These are phyloP conservation scores for Catharus fuscescens DNA, from an alignment of 2,113 vertebrate species.

Conservation along the genomic window DNA sequence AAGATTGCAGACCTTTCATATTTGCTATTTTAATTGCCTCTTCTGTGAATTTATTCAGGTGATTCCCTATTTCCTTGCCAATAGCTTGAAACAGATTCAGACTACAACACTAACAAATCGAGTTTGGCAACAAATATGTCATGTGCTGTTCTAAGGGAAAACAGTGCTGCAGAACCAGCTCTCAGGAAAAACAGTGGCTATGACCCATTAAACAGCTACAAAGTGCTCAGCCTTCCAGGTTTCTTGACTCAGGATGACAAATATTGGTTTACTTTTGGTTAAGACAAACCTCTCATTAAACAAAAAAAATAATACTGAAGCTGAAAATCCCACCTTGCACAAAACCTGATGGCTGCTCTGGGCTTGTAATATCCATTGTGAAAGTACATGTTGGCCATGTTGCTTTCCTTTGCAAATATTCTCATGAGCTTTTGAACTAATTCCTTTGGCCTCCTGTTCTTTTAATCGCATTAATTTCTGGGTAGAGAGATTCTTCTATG, in stretches of 20 bases:
- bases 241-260: neutral
- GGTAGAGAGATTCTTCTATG: neutral
- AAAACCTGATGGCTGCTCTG: neutral
- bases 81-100: neutral
- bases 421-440: neutral
- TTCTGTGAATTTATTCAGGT: neutral
- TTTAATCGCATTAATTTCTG: neutral
- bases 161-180: neutral
- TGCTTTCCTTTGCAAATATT: neutral
- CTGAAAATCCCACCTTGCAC: neutral
- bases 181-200: neutral
- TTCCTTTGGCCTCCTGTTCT: neutral
- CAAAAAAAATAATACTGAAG: neutral
- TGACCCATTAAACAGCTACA: neutral
- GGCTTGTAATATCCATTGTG: neutral
- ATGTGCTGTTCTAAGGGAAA: neutral
- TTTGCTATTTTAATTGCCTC: neutral
- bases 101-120: neutral
- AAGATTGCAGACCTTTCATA: neutral
- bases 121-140: neutral
- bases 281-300: neutral
- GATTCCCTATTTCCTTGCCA: neutral
- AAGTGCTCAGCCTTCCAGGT: neutral
- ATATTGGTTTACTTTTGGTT: neutral
- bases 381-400: neutral